Base-by-base conservation (phyloP, 2,797 vertebrate genomes). In the Clarias laeviceps region DNA sequence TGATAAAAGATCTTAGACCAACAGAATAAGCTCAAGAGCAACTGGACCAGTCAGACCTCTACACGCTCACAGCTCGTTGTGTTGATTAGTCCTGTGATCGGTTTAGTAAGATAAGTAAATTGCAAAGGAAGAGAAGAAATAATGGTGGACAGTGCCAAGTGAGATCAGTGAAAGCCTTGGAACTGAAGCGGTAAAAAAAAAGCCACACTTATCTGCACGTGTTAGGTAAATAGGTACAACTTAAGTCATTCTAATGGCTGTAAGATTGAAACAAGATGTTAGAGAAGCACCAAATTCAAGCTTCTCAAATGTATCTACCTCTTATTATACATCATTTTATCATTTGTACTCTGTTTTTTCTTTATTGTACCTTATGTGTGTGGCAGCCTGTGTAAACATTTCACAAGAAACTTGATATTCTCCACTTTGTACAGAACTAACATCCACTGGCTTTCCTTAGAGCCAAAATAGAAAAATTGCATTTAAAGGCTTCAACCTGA, bases 1-100 rank as follows among this genome's bases (percentile, higher is more conserved):
- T 14, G 86, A 90, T 88, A 87, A 86, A 61, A 34, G 22, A 82
- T 88, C 81, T 86, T 61, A 86, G 59, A 82, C 45, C 20, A 54
- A 85, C 59, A 85, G 77, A 68, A 59, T 64, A 81, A 65, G 20
- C 72, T 29, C 18, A 76, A 59, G 7, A 84, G 50, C 54, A 76
- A 37, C 37, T 61, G 62, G 32, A 86, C 82, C 40, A 56, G 80
- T 83, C 6, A n/a, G 37, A 77, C 59, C 64, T 78, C 37, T 18
- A 40, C 15, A 54, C 45, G 37, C 73, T 78, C 14, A n/a, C 1
- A 11, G 59, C 29, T 81, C 69, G 29, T 82, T 76, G 57, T 34
- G 72, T 68, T 81, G 84, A 84, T 87, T 80, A 82, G 59, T 76
- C 72, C 17, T 11, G 27, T 86, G 86, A 84, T n/a, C 34, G 34